Evolutionary conservation across 1,140 invertebrate genomes (phyloP), one percentile per base, ranked within the genome.

Genomic region (Panonychus citri): DNA sequence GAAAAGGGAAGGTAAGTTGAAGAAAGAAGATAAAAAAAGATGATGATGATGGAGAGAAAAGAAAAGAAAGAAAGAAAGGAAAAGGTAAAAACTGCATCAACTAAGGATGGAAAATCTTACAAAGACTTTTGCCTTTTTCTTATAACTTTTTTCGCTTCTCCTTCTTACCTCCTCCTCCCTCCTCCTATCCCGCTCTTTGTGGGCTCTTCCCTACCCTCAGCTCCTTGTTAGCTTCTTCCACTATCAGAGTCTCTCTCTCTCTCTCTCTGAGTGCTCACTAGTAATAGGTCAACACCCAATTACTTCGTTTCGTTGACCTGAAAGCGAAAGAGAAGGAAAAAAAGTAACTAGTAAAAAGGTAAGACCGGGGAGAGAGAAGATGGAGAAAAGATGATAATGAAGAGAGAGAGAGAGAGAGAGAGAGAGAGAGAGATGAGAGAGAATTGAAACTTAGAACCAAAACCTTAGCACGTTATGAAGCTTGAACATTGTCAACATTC

Each of bases 381-480:
- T 30, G 50, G 8, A 7, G 26, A 24, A 24, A 21, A 21, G 13
- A n/a, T 13, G 7, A 21, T 13, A 28, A 50, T 13, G 24, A 21
- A 50, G 48, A 50, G 48, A 28, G 48, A 28, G 26, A 49, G 46
- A 49, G 46, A 49, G 46, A 49, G 46, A 49, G 46, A 26, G 46
- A 50, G 48, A 24, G 26, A 50, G 48, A 28, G 48, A 50, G 48
- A 50, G 24, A 2, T 40, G 39, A 40, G 39, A 17, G 19, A 17
- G 13, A 40, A 40, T 40, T 40, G 39, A 40, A 40, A 17, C 19
- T 40, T 40, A 17, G 19, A 40, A 17, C 19, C 13, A 10, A n/a
- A n/a, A 46, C n/a, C 43, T 24, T 24, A 21, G 21, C 43, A 46
- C 21, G n/a, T 4, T 21, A 24, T 24, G 21, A 46, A 46, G 15